Evolutionary conservation across 1,140 invertebrate genomes (phyloP).

Genomic region (Papilio polytes): DNA sequence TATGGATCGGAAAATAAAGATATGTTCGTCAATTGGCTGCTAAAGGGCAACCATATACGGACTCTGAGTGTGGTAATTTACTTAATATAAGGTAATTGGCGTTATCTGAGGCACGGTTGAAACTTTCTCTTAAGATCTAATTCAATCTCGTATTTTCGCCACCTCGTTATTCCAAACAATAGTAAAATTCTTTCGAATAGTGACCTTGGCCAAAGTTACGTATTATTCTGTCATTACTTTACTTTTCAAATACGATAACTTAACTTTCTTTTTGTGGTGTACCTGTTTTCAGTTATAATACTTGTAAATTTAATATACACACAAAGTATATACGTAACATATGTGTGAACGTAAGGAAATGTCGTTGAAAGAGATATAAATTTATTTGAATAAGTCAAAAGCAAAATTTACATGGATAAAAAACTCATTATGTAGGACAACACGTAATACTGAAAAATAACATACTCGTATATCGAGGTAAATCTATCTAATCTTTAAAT

Average conservation of each 20-base stretch:
- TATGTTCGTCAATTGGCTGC: neutral
- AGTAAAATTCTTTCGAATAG: conserved; percentile 4
- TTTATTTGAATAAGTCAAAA: neutral
- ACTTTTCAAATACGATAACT: neutral
- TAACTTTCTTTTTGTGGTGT: conserved; percentile 4
- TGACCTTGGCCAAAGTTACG: neutral
- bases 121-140: neutral
- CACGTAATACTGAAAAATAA: too few relatives aligned
- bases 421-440: too few relatives aligned
- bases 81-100: too few relatives aligned
- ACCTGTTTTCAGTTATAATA: conserved; percentile 4
- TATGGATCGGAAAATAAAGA: neutral
- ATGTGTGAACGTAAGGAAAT: neutral
- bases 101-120: too few relatives aligned
- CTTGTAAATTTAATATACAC: conserved; percentile 7
- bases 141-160: neutral
- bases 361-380: neutral
- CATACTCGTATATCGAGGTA: too few relatives aligned
- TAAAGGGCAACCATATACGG: neutral
- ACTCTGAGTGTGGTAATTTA: too few relatives aligned
- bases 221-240: conserved; percentile 16
- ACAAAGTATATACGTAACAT: conserved; percentile 10
- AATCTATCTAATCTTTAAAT: too few relatives aligned
- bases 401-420: neutral
- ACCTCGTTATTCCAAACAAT: neutral